Evolutionary conservation across 37 sponge, comb jelly and placozoan genomes (phyloP), one percentile per base, ranked within the genome.

Genomic region (Haliclona indistincta): DNA sequence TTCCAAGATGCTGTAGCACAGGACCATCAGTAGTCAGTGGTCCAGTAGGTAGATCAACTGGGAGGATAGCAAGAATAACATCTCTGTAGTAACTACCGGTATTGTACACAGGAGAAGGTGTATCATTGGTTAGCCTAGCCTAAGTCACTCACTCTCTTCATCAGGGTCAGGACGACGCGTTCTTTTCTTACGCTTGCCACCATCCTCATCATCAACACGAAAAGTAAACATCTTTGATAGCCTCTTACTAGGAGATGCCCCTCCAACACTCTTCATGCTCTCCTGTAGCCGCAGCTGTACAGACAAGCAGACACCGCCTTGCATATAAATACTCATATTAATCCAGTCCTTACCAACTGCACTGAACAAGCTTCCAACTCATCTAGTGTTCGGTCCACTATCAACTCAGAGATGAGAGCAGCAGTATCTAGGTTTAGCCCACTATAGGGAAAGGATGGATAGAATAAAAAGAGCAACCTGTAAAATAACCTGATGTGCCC

Each of bases 1-100:
- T 89, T 2, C 74, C 85, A 38, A 89, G 38, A 56, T 89, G 89
- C 36, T 89, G 68, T 10, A 89, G 75, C 23, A 70, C 56, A 2
- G 84, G 85, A 13, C 84, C 89, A 11, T 51, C 74, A 2, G 85
- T 78, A 15, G 26, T 38, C 56, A 85, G 39, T 15, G 85, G 85
- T 3, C n/a, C 54, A n/a, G 36, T 60, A 4, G 87, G 81, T 0
- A 87, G 70, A 56, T 63, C 76, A 70, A 87, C 82, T 75, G 49
- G 33, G 51, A 4, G 64, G 64, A 62, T 33, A 13, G 23, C 22
- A 47, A 47, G 15, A 17, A 47, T 10, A 47, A 47, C 51, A 47
- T 47, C 10, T 10, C n/a, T n/a, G n/a, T n/a, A n/a, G n/a, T n/a
- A n/a, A n/a, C n/a, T n/a, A n/a, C n/a, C n/a, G n/a, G n/a, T n/a